Percentiles rank a stretch among this genome's conserved stretches.
Conservation (phyloP, 1,140 invertebrate genomes). For the Drosophila asahinai region DNA sequence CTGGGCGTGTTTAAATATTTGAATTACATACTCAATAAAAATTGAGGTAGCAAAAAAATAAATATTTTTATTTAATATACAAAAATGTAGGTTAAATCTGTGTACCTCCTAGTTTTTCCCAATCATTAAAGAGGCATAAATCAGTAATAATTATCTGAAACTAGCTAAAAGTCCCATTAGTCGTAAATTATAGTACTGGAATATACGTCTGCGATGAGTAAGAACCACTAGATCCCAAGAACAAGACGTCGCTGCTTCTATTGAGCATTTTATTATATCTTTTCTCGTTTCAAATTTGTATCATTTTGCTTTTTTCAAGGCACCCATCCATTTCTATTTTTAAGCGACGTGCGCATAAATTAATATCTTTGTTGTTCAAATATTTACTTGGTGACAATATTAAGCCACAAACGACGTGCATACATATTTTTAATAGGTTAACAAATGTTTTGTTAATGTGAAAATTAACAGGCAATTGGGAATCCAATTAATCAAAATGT, state of each 20-base stretch:
- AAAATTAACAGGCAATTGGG: conserved; percentile 14
- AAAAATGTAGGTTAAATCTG: too few relatives aligned
- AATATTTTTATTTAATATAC: too few relatives aligned
- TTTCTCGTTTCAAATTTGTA: conserved; percentile 14
- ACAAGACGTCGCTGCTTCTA: neutral
- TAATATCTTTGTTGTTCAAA: conserved; percentile 27
- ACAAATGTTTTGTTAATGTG: conserved; percentile 38
- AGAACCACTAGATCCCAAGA: conserved; percentile 2
- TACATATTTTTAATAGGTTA: conserved; percentile 39
- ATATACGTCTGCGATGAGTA: conserved; percentile 2
- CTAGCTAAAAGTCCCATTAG: neutral
- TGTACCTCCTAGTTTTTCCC: neutral
- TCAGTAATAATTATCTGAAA: conserved; percentile 8
- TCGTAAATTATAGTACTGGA: conserved; percentile 1
- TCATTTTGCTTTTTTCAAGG: conserved; percentile 7
- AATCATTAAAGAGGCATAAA: conserved; percentile 10
- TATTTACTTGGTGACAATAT: conserved; percentile 30
- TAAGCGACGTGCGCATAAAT: conserved; percentile 35
- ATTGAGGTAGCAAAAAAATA: neutral
- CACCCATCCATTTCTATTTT: conserved; percentile 43
- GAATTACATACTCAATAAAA: neutral
- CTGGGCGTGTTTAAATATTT: conserved; percentile 1
- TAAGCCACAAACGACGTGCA: conserved; percentile 20
- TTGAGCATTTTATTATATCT: neutral
- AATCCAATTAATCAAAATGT: conserved; percentile 20